These are phyloP conservation scores for Phengaris alcon DNA, from an alignment of 2,888 invertebrate genomes.

Conservation along the genomic window DNA sequence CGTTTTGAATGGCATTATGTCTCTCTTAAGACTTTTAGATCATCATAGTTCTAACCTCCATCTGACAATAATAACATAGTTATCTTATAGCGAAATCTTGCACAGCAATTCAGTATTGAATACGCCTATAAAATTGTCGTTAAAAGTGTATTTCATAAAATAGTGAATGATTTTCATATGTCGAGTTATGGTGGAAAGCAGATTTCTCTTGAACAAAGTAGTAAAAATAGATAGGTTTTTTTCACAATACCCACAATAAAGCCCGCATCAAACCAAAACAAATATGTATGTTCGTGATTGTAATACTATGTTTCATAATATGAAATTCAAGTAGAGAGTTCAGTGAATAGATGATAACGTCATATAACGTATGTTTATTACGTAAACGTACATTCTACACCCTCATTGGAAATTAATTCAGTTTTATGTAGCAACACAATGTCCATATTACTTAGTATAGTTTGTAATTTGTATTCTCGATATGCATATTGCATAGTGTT, in stretches of 20 bases:
- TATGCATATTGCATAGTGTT: not conserved
- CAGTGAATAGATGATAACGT: not conserved
- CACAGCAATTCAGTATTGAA: not conserved
- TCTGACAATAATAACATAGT: no score
- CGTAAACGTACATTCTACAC: not conserved
- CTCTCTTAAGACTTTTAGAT: no score
- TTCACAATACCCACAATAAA: not conserved
- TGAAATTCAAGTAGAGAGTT: not conserved
- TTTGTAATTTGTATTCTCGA: not conserved
- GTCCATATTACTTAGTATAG: not conserved
- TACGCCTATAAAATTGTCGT: not conserved
- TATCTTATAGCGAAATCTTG: no score
- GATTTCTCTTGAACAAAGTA: slow-evolving; percentile 1
- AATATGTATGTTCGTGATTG: no score
- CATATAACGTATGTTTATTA: not conserved
- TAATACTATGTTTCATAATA: not conserved
- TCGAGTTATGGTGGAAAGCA: slow-evolving; percentile 3
- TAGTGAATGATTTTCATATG: not conserved
- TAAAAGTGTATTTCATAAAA: not conserved
- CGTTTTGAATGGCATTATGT: no score
- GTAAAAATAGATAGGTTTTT: not conserved
- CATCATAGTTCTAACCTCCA: no score
- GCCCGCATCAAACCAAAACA: not conserved
- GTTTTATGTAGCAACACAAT: not conserved
- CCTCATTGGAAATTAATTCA: slow-evolving; percentile 4